Base-by-base conservation (phyloP, 1,140 invertebrate genomes). In the Drosophila bifasciata region DNA sequence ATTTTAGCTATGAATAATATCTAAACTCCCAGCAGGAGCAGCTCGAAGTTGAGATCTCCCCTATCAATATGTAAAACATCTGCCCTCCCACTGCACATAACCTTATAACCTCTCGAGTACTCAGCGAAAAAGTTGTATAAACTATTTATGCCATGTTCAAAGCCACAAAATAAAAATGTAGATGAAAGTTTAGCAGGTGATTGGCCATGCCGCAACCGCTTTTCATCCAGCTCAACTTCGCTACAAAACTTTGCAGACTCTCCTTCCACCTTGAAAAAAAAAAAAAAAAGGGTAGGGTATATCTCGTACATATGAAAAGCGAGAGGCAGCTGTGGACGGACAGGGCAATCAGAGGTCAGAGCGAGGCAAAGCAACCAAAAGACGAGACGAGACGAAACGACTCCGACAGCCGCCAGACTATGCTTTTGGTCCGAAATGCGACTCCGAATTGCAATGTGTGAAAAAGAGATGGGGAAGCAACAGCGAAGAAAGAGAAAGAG, bases 401-500 rank as follows among this genome's bases (percentile, higher is more conserved):
- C 48, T 66, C 44, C 40, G 57, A 61, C 25, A 57, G 23, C 3
- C 19, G 19, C 32, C 15, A 44, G 44, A 39, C 11, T 52, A 16
- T 53, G 9, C 19, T 21, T 25, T 55, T 50, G 25, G 15, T 67
- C 41, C 32, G 21, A 63, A 32, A 52, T 48, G 32, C 72, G 66
- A 44, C 60, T 52, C 21, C 50, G 28, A 41, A 51, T 51, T 80
- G 78, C 72, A 79, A 17, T 73, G 76, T 52, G 80, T 64, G 41
- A 7, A 63, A 86, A 70, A 76, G 77, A 85, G 81, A 74, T 67
- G 81, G 56, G 67, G 49, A 60, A 17, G 63, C 66, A 67, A 50
- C 40, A 67, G 28, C 49, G 32, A n/a, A 21, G 63, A 67, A 67
- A 50, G 46, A 66, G 63, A 51, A 61, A 43, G 41, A 44, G 48